A percentile compares a stretch with the other conserved stretches of the same genome.
Evolutionary conservation across 2,113 vertebrate genomes (phyloP).

Genomic region (Antennarius striatus): DNA sequence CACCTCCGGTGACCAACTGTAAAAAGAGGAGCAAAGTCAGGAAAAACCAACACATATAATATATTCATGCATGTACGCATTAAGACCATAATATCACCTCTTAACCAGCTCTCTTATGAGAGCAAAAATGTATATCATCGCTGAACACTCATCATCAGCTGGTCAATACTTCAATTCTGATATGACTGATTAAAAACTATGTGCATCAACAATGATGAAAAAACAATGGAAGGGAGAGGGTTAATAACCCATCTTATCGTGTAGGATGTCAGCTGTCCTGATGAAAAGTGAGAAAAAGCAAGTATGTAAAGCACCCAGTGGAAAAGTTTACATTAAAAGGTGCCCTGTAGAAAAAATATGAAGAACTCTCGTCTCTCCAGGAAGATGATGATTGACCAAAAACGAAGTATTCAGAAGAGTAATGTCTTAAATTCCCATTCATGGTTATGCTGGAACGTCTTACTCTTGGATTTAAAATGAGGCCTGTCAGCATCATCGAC

Average conservation of each 20-base stretch:
- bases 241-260: conserved; percentile 5
- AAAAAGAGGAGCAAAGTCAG: conserved; percentile 40
- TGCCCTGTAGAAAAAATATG: conserved; percentile 58
- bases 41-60: conserved; percentile 41
- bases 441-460: conserved; percentile 30
- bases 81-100: conserved; percentile 13
- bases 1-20: conserved; percentile 54
- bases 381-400: conserved; percentile 45
- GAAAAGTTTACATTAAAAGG: conserved; percentile 62
- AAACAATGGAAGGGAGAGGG: conserved; percentile 12
- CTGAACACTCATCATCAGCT: background rate
- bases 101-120: conserved; percentile 10
- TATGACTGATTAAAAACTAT: conserved; percentile 29
- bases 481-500: conserved; percentile 36
- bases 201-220: conserved; percentile 26
- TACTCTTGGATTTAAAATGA: conserved; percentile 15
- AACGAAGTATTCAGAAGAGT: conserved; percentile 31
- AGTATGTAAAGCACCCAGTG: conserved; percentile 45
- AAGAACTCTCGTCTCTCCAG: conserved; percentile 34
- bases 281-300: conserved; percentile 37
- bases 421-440: conserved; percentile 34
- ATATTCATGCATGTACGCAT: conserved; percentile 52
- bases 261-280: conserved; percentile 29
- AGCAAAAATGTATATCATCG: conserved; percentile 7
- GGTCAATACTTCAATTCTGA: conserved; percentile 14